Base-by-base conservation (phyloP, 2,113 vertebrate species). In the Sinosuthora webbiana region DNA sequence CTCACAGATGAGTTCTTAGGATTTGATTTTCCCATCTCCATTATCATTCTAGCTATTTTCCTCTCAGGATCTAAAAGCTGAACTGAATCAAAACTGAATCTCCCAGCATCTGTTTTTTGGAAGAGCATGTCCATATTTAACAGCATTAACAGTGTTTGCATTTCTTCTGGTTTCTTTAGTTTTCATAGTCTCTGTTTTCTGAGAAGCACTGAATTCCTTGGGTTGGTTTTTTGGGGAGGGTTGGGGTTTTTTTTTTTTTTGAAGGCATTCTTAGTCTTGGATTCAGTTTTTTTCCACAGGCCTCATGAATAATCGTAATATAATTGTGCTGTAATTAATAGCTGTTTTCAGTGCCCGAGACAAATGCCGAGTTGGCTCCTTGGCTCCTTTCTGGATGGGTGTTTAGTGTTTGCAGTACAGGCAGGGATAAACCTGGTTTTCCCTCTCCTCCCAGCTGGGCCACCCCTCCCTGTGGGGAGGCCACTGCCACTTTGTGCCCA, bases 401-500 rank as follows among this genome's bases (percentile, higher is more conserved):
- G 59, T 56, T 59, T 49, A 19, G 25, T 64, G 53, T 70, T 55
- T 77, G 24, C 59, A 41, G 22, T 12, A 4, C 15, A 16, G 55
- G 42, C 13, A 39, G 64, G 13, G 70, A 9, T 44, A 33, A 76
- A 45, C n/a, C 15, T 14, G 35, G 1, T 13, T 55, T 50, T 62
- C 18, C 25, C 22, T 31, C 25, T 27, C 15, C 5, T 64, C 50
- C 71, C 60, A 33, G 65, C 25, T 17, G 64, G 76, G 33, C 74
- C 47, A 7, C 52, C 69, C 49, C 39, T 80, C 39, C 42, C 55
- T 16, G 28, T 10, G 25, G 50, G 59, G 42, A 25, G 11, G 4
- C 2, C 2, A 2, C 42, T 82, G 25, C 18, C 16, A 0, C 33
- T 60, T 5, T 2, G 37, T 39, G 53, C 31, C n/a, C 15, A 0